Base-by-base conservation (phyloP, 2,113 vertebrate species). In the Tetrax tetrax region DNA sequence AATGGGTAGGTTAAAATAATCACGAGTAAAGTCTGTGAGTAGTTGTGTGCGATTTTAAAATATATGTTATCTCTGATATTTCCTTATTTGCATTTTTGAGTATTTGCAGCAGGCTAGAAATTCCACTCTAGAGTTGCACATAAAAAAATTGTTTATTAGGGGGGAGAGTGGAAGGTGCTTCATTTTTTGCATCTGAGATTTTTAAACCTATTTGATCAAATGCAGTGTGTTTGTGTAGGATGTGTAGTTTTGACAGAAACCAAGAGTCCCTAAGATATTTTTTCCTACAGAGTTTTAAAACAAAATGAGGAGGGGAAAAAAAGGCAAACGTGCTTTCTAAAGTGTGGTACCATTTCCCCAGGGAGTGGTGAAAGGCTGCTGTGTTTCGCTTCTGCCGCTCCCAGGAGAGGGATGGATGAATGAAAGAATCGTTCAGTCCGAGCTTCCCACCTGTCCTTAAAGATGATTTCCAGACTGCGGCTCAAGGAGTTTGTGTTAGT, bases 391-490 rank as follows among this genome's bases (percentile, higher is more conserved):
- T 45, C 48, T 88, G 66, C 68, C n/a, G 1, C 21, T 77, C 83
- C 47, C 76, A 17, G 72, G 83, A 75, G 83, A 41, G 50, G 28
- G 33, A 22, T 29, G 53, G 31, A 59, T 5, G 56, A 82, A 43
- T 18, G 51, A 50, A 87, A 50, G 45, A 45, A 57, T 65, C 19
- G 1, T 59, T 92, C 23, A 33, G 3, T 4, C 68, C 10, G 33
- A 94, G 77, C 80, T 90, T 83, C 83, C 86, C 86, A 89, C 93
- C 86, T 86, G 83, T 59, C 83, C 77, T 54, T 60, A 18, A 68
- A 64, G 83, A 10, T 56, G 66, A 48, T 31, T 92, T 61, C 79
- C 79, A 83, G 61, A 5, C 29, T 47, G 35, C 41, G 45, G 68
- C 47, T 75, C 4, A n/a, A 59, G 41, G 28, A 65, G 8, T 74